Percentiles rank a stretch among this genome's conserved stretches.
These are phyloP conservation scores for Euwallacea fornicatus DNA, from an alignment of 1,140 invertebrate genomes.

Conservation along the genomic window DNA sequence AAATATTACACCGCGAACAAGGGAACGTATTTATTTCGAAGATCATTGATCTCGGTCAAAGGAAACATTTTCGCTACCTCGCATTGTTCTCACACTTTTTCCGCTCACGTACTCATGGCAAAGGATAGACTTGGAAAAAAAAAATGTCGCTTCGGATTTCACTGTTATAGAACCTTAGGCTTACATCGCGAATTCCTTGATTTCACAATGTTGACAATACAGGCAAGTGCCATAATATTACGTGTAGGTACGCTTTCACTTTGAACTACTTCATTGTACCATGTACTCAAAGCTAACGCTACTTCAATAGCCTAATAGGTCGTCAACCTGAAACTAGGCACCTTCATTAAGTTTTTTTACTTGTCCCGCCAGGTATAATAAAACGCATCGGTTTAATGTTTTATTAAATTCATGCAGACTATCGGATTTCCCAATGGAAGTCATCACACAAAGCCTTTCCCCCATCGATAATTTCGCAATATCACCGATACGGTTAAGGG, in stretches of 20 bases:
- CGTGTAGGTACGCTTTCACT: background rate
- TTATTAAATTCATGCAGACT: too few species aligned
- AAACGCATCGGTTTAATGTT: too few species aligned
- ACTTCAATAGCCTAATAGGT: background rate
- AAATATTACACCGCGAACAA: constrained; percentile 11
- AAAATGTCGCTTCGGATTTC: too few species aligned
- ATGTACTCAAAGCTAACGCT: background rate
- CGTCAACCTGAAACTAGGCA: background rate
- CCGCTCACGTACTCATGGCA: background rate
- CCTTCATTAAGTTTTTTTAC: background rate
- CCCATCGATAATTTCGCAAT: too few species aligned
- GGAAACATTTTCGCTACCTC: constrained; percentile 1
- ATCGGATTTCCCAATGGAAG: too few species aligned
- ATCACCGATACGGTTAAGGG: too few species aligned
- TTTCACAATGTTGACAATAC: too few species aligned
- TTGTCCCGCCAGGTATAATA: background rate
- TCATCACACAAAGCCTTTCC: too few species aligned
- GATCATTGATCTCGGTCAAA: constrained; percentile 12
- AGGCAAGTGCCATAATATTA: too few species aligned
- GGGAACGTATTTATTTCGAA: constrained; percentile 13
- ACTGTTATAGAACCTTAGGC: too few species aligned
- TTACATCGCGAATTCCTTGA: too few species aligned
- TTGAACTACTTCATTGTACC: background rate
- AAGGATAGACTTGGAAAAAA: background rate
- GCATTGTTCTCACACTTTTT: constrained; percentile 1